Base-by-base conservation (phyloP, 1,140 invertebrate species). In the Tetraneura akinire region DNA sequence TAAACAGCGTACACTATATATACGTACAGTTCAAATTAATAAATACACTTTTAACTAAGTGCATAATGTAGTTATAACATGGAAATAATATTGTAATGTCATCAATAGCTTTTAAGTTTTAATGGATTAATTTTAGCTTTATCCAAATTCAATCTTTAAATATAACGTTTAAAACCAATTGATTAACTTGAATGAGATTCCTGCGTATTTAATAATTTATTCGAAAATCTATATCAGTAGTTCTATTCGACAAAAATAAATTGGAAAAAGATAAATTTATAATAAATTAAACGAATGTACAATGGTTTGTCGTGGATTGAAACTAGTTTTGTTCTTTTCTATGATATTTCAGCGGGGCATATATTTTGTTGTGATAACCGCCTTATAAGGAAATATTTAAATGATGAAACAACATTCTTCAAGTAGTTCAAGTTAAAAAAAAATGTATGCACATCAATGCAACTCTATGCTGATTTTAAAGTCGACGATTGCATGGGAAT, bases 381-480 rank as follows among this genome's bases (percentile, higher is more conserved):
- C 68, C 47, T n/a, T 51, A 71, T 51, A 71, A 51, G 68, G 47
- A 51, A 51, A 21, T 71, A 71, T 71, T 71, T 18, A 51, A 71
- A 71, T 49, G 47, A 71, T 10, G 23, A 29, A 49, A 3, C 2
- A 9, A 29, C 26, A 51, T 71, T 71, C 47, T 51, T 71, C 14
- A 32, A n/a, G 18, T 21, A n/a, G 21, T 21, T 45, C 21, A 23
- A 37, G 32, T 37, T 53, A 53, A 53, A n/a, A 18, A 53, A 14
- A 49, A 49, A 71, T 29, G 23, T 8, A 18, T 2, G 21, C 21
- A 16, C 14, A 1, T 16, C 3, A 5, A 51, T 49, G 23, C 47
- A 26, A 70, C 10, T 71, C 18, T 14, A 51, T n/a, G 42, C 13
- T 68, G 42, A 68, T 47, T 68, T 68, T 45, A 2, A 68, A 68